Evolutionary conservation across 23 tunicate species (phyloP).

Genomic region (Clavelina lepadiformis): DNA sequence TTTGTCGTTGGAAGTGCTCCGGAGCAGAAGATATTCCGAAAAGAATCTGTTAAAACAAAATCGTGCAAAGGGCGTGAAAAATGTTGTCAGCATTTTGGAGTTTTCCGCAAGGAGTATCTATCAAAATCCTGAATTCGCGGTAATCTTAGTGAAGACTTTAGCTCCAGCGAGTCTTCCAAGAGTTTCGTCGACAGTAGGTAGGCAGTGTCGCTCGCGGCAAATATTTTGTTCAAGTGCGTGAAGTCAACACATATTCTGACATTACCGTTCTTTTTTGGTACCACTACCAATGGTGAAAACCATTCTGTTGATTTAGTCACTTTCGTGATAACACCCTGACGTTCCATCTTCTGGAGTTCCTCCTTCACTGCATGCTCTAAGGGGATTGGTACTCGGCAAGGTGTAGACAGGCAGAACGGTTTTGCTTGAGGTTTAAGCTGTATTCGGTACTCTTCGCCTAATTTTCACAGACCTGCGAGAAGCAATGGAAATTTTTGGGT

Average conservation of each 20-base stretch:
- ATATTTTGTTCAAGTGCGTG: conserved; percentile 21
- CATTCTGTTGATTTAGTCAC: conserved; percentile 24
- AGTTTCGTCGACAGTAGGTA: conserved; percentile 6
- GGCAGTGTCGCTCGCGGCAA: background rate
- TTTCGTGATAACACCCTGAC: conserved; percentile 11
- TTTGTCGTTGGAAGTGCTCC: conserved; percentile 28
- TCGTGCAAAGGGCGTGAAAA: conserved; percentile 10
- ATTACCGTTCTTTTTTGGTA: conserved; percentile 23
- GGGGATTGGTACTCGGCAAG: conserved; percentile 24
- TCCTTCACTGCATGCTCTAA: conserved; percentile 7
- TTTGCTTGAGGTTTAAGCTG: conserved; percentile 16
- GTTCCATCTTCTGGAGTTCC: conserved; percentile 18
- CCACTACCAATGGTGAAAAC: conserved; percentile 34
- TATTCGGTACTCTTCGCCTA: conserved; percentile 1
- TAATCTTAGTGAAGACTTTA: conserved; percentile 20
- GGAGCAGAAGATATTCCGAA: conserved; percentile 39
- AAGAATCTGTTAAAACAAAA: conserved; percentile 41
- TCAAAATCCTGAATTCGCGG: conserved; percentile 43
- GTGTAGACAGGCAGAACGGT: conserved; percentile 30
- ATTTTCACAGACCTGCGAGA: conserved; percentile 21
- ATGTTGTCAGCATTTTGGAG: conserved; percentile 16
- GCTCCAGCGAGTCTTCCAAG: conserved; percentile 3
- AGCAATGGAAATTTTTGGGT: conserved; percentile 1
- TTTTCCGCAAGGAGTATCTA: conserved; percentile 21
- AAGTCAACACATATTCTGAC: conserved; percentile 40